These are phyloP conservation scores for Panonychus citri DNA, from an alignment of 1,140 invertebrate species.

Conservation along the genomic window DNA sequence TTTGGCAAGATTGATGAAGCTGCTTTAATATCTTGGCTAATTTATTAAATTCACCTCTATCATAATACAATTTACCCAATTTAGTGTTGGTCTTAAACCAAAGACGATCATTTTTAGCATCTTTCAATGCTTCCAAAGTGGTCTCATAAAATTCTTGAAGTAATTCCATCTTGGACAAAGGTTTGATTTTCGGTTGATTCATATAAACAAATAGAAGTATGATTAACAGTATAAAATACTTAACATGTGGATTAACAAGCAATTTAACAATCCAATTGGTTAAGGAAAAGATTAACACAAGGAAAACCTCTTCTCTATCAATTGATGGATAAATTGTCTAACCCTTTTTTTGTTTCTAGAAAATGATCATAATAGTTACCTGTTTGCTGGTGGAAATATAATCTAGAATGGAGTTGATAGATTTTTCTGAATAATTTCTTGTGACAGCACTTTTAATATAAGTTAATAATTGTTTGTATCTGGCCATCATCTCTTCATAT, in stretches of 20 bases:
- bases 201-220: background rate
- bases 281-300: no score
- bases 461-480: constrained; percentile 85
- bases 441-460: constrained; percentile 98
- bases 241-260: no score
- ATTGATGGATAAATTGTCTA: no score
- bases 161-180: constrained; percentile 66
- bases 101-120: constrained; percentile 93
- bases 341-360: no score
- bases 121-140: constrained; percentile 86
- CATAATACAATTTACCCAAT: constrained; percentile 88
- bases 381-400: constrained; percentile 98
- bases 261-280: no score
- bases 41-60: constrained; percentile 80
- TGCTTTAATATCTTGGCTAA: constrained; percentile 91
- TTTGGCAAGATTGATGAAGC: constrained; percentile 90
- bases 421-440: constrained; percentile 97
- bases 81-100: constrained; percentile 99
- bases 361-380: constrained; percentile 31
- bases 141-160: constrained; percentile 99
- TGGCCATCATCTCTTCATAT: constrained; percentile 64
- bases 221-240: background rate
- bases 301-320: no score
- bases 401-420: constrained; percentile 97
- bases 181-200: no score